Percentiles rank a stretch among this genome's conserved stretches.
phyloP scores from a whole-genome alignment of 2,113 vertebrate genomes.

The Apodemus sylvaticus region DNA sequence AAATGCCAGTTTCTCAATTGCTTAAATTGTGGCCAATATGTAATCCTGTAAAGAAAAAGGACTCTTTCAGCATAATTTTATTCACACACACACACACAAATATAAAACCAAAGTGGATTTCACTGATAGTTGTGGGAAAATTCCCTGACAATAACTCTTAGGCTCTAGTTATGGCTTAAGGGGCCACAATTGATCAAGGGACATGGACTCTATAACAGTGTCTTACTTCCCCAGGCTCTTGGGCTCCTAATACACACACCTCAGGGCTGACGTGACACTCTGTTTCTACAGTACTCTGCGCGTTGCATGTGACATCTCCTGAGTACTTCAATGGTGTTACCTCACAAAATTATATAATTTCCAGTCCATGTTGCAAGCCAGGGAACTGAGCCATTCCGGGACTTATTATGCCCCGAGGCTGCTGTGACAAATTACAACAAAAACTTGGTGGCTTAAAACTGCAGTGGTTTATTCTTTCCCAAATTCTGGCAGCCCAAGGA shows the following conservation, averaged over 20 bases:
- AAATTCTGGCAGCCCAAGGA: not conserved
- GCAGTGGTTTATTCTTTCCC: not conserved
- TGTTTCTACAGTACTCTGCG: not conserved
- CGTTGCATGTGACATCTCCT: not conserved
- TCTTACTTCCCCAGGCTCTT: not conserved
- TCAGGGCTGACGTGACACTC: not conserved
- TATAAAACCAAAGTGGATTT: not conserved
- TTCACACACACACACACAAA: not conserved
- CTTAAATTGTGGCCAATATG: conserved; percentile 61
- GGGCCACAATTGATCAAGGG: not conserved
- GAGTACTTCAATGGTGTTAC: not conserved
- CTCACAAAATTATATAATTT: not conserved
- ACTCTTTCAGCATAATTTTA: conserved; percentile 45
- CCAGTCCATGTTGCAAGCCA: not conserved
- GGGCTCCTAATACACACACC: fast-evolving
- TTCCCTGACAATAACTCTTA: not conserved
- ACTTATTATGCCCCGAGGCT: not conserved
- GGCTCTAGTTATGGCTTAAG: not conserved
- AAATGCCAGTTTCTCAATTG: conserved; percentile 70
- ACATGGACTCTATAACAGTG: not conserved
- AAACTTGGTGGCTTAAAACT: not conserved
- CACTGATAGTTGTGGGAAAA: not conserved
- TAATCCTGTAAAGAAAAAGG: conserved; percentile 44
- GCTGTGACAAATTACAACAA: not conserved
- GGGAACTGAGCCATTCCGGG: not conserved